These are phyloP conservation scores for Trimorus sp. DNA, from an alignment of 2,888 invertebrate species.

Conservation along the genomic window DNA sequence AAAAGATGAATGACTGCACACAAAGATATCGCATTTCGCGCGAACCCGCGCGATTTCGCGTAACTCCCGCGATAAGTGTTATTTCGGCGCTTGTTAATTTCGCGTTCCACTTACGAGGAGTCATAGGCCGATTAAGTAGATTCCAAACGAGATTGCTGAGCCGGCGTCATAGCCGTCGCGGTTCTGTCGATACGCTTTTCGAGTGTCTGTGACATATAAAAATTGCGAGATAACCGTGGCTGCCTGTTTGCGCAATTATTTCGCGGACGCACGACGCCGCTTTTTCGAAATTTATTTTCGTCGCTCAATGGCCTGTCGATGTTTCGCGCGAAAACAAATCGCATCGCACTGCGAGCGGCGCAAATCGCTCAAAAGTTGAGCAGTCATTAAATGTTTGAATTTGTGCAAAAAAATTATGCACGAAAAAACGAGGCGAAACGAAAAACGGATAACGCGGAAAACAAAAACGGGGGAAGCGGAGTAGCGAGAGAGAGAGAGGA, in stretches of 20 bases:
- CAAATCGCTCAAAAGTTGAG: conserved; percentile 35
- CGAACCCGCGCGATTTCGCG: conserved; percentile 33
- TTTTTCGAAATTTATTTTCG: too few species aligned
- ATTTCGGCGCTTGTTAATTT: conserved; percentile 65
- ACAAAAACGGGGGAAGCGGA: conserved; percentile 13
- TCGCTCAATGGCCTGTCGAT: conserved; percentile 7
- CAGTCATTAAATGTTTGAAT: conserved; percentile 46
- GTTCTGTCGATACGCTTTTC: conserved; percentile 51
- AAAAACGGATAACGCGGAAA: conserved; percentile 13
- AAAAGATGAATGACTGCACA: conserved; percentile 13
- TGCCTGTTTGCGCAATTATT: conserved; percentile 7
- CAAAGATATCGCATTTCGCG: conserved; percentile 35
- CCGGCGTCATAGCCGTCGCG: conserved; percentile 63
- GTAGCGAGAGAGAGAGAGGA: conserved; percentile 15
- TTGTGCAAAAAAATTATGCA: conserved; percentile 19
- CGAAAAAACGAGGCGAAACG: conserved; percentile 16
- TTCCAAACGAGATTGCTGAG: conserved; percentile 74
- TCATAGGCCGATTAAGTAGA: conserved; percentile 78
- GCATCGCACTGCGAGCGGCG: conserved; percentile 22
- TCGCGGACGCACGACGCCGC: background rate
- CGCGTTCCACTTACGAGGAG: conserved; percentile 63
- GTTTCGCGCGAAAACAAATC: conserved; percentile 22
- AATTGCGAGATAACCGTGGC: conserved; percentile 32
- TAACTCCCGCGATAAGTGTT: conserved; percentile 46
- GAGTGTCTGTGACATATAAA: conserved; percentile 56